Base-by-base conservation (phyloP, 2,113 vertebrate species). In the Aythya baeri region DNA sequence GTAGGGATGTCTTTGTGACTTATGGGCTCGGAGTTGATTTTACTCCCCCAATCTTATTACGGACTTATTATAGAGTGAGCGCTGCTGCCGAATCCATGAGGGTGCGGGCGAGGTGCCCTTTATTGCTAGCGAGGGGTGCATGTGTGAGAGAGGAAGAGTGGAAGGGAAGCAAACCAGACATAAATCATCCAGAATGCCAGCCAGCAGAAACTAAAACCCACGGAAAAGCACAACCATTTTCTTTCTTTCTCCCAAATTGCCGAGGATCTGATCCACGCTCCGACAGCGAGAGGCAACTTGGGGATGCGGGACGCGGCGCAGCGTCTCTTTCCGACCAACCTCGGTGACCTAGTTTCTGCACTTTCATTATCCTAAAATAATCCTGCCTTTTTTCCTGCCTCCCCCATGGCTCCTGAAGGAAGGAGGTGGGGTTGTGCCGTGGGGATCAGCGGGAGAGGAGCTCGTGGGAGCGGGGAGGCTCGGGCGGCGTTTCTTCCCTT, bases 31-130 rank as follows among this genome's bases (percentile, higher is more conserved):
- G 85, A 97, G 94, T 93, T 97, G 96, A 97, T 96, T 97, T 97
- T 91, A 43, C 92, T 96, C 79, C 66, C 74, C 77, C 95, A 97
- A 97, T 97, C 96, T 96, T 97, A 96, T 97, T 97, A 97, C 68
- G 93, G 94, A 94, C 91, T 96, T 96, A 97, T 97, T 97, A 97
- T 74, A 49, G 92, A 97, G 82, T 93, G 89, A 94, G 62, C 78
- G 68, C 79, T 86, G 77, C 86, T 85, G 80, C 70, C 5, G 81
- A 96, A 95, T 84, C 93, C 95, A 86, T 74, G 88, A 96, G 85
- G 92, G 78, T 80, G 82, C 5, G 62, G 86, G 80, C 95, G 75
- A 97, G 73, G 59, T 82, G 94, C 84, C 89, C 91, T 97, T 97
- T 97, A 96, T 80, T 92, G 94, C 91, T 91, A 62, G 82, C 3